Conservation (phyloP, 2,113 vertebrate genomes). For the Psilopogon haemacephalus region DNA sequence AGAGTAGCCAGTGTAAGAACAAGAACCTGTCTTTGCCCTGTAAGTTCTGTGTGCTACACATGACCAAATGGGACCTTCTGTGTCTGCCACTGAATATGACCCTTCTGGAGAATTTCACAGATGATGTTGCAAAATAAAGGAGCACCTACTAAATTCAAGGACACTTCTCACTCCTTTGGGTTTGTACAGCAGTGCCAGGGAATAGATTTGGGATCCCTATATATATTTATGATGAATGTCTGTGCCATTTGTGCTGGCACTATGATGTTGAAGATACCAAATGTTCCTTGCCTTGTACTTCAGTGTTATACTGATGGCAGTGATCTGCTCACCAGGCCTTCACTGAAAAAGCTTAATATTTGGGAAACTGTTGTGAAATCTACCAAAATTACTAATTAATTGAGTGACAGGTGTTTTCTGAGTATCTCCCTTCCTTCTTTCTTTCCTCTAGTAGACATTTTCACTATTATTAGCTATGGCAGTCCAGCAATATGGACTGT, state of each 20-base stretch:
- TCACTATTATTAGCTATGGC: neutral
- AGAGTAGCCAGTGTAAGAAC: neutral
- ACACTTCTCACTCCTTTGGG: neutral
- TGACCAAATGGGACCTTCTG: neutral
- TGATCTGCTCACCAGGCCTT: neutral
- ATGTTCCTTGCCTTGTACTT: neutral
- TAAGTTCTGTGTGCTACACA: rapidly evolving
- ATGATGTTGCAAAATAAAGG: neutral
- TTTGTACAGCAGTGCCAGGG: neutral
- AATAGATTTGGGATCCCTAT: neutral
- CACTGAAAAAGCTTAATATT: neutral
- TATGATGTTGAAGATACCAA: neutral
- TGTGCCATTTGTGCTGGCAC: neutral
- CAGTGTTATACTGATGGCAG: neutral
- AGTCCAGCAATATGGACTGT: neutral
- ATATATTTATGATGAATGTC: neutral
- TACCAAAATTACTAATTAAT: neutral
- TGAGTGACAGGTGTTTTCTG: neutral
- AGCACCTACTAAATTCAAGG: neutral
- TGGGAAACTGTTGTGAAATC: neutral
- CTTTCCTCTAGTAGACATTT: neutral
- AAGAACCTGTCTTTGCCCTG: neutral
- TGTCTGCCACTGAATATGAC: neutral
- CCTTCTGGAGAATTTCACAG: neutral
- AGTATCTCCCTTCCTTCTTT: neutral